Evolutionary conservation across 2,113 vertebrate genomes (phyloP).

Genomic region (Probosciger aterrimus): DNA sequence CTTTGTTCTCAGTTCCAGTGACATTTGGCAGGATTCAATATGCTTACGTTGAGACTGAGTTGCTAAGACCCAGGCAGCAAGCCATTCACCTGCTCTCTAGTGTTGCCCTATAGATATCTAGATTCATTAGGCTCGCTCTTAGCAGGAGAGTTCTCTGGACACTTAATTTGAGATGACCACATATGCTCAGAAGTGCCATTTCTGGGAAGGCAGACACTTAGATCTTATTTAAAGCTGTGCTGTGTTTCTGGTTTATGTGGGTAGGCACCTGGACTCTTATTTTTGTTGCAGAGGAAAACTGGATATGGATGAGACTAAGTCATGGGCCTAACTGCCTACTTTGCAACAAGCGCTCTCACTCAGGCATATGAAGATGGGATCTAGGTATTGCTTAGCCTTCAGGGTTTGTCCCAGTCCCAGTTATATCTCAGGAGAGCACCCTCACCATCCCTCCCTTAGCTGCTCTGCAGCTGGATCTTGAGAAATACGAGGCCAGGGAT

Average conservation of each 20-base stretch:
- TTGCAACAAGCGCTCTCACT: rapidly evolving
- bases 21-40: background rate
- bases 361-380: rapidly evolving
- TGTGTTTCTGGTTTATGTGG: background rate
- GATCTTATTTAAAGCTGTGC: background rate
- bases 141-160: background rate
- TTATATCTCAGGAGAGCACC: background rate
- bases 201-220: background rate
- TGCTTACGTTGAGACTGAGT: background rate
- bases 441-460: background rate
- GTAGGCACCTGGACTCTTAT: background rate
- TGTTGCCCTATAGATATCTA: background rate
- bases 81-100: background rate
- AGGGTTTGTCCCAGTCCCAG: background rate
- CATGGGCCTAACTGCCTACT: background rate
- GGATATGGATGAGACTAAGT: background rate
- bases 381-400: background rate
- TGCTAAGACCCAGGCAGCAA: background rate
- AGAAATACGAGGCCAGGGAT: background rate
- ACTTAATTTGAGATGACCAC: background rate
- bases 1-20: background rate
- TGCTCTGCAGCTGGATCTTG: background rate
- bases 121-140: background rate
- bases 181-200: background rate
- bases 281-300: background rate